phyloP scores from a whole-genome alignment of 1,140 invertebrate species.

The Caenorhabditis briggsae region DNA sequence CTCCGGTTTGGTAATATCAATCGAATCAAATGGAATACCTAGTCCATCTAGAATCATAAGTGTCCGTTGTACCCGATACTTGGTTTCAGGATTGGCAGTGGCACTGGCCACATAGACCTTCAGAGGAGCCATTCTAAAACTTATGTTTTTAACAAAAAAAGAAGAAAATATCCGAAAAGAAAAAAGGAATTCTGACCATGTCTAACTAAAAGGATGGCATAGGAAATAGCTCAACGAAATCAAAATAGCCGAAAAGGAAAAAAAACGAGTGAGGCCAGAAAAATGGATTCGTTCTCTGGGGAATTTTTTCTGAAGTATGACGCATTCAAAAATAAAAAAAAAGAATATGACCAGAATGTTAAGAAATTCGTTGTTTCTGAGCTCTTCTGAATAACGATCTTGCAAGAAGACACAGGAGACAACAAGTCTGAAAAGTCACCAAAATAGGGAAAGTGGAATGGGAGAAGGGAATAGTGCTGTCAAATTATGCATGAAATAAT shows the following conservation, averaged over 20 bases:
- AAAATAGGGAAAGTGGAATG: no score
- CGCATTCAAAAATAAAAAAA: no score
- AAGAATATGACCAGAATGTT: no score
- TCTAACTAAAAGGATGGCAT: background rate
- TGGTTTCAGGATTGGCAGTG: conserved; percentile 64
- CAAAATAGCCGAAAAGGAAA: background rate
- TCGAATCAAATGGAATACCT: conserved; percentile 63
- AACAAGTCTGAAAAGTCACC: no score
- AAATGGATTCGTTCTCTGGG: background rate
- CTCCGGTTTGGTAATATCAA: conserved; percentile 68
- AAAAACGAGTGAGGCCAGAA: background rate
- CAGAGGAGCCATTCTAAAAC: conserved; percentile 58
- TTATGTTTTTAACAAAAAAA: background rate
- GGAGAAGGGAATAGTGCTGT: no score
- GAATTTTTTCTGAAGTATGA: no score
- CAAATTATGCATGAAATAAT: no score
- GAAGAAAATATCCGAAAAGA: background rate
- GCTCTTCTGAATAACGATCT: no score
- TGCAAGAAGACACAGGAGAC: no score
- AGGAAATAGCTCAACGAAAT: no score
- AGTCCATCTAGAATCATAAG: conserved; percentile 67
- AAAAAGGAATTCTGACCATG: background rate
- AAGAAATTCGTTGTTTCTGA: no score
- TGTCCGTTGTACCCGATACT: conserved; percentile 67
- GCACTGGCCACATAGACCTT: conserved; percentile 66